Evolutionary conservation across 2,113 vertebrate species (phyloP), one percentile per base, ranked within the genome.

Genomic region (Galbula dea): DNA sequence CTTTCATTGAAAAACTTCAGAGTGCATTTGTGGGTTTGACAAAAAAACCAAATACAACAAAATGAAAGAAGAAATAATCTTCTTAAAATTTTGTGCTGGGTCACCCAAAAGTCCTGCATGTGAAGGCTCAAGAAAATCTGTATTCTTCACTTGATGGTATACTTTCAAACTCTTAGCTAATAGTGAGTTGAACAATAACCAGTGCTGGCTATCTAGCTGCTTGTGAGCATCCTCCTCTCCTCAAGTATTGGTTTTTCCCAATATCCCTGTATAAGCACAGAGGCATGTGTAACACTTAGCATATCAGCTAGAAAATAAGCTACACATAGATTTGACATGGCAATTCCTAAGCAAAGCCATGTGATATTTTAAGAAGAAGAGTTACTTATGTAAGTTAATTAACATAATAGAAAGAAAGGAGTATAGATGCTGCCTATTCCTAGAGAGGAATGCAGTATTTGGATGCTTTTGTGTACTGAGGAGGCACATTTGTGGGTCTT

Each of bases 401-500:
- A 69, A 62, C 29, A 26, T 15, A 20, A 27, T 7, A 58, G 32
- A 62, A 73, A 69, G 12, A 37, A 7, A 18, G 12, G 10, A 65
- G 11, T 5, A 48, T 7, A 39, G 22, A 9, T 27, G 3, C 2
- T 66, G 8, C 8, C 32, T 37, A 11, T 8, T 43, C 15, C 18
- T 78, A 19, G 27, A 34, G 27, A 43, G 4, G 4, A 63, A 30
- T 34, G 14, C 18, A 6, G 1, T 39, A 36, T 52, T 22, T 3
- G 16, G 7, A 12, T 51, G 5, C 24, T 83, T 81, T 30, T 72
- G 12, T 26, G 29, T 55, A 9, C 12, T 12, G 11, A 46, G 41
- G 21, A 51, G 21, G 5, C 7, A 61, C 4, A 52, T 3, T 34
- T 45, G 9, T 0, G 2, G 5, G 34, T 36, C n/a, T 80, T 73